These are phyloP conservation scores for Coptotermes formosanus DNA, from an alignment of 1,140 invertebrate species.

Conservation along the genomic window DNA sequence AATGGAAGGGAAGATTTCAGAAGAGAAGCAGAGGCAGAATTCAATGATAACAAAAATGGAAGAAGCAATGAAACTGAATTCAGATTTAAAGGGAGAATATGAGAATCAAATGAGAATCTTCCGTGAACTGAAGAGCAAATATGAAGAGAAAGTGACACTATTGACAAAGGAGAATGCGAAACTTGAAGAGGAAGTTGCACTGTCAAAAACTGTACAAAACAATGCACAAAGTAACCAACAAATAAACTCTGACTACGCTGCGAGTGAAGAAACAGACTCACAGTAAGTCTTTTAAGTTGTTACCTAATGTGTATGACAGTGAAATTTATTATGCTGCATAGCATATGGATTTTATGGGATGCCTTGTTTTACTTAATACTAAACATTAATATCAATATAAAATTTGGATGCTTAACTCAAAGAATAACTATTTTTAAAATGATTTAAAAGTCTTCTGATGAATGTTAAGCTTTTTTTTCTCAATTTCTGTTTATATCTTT, in stretches of 20 bases:
- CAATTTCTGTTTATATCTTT: too few relatives aligned
- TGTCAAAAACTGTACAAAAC: neutral
- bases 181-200: neutral
- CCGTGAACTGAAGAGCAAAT: slow-evolving; percentile 50
- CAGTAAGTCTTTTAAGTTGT: neutral
- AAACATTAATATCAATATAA: neutral
- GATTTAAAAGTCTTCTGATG: too few relatives aligned
- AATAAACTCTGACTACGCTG: neutral
- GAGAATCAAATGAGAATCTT: slow-evolving; percentile 70
- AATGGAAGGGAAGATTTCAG: slow-evolving; percentile 66
- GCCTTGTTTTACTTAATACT: neutral
- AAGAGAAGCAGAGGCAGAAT: slow-evolving; percentile 66
- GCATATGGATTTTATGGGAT: neutral
- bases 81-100: slow-evolving; percentile 71
- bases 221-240: neutral
- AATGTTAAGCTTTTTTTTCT: too few relatives aligned
- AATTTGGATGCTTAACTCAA: too few relatives aligned
- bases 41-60: slow-evolving; percentile 66
- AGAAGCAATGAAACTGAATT: slow-evolving; percentile 65
- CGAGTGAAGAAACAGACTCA: neutral
- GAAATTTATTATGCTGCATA: neutral
- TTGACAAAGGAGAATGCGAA: slow-evolving; percentile 46
- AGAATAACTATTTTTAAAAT: too few relatives aligned
- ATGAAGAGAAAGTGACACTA: slow-evolving; percentile 50
- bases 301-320: neutral